phyloP scores from a whole-genome alignment of 2,797 vertebrate species.

The Liasis olivaceus region DNA sequence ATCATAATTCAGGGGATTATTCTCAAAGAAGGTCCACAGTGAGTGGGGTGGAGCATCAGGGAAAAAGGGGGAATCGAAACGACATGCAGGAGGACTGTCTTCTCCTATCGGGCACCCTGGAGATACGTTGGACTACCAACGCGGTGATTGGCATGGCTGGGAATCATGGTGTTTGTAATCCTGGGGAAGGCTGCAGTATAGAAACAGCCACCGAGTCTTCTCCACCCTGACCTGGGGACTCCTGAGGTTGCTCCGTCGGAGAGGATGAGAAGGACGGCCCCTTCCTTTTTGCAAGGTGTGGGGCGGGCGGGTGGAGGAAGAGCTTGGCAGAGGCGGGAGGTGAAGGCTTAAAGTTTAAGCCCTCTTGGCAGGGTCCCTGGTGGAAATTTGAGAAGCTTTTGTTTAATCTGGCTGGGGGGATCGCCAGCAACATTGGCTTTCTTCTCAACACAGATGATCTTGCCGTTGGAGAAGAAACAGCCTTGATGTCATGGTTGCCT shows the following conservation, averaged over 20 bases:
- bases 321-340: constrained; percentile 32
- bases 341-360: constrained; percentile 32
- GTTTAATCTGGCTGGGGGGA: constrained; percentile 20
- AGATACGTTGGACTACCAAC: not conserved
- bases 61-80: not conserved
- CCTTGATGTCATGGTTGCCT: not conserved
- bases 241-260: not conserved
- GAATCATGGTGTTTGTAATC: not conserved
- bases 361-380: constrained; percentile 34
- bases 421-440: not conserved
- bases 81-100: no score
- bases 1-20: not conserved
- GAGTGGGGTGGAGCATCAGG: not conserved
- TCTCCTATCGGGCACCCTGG: not conserved
- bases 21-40: not conserved
- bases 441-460: not conserved
- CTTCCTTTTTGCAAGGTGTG: not conserved
- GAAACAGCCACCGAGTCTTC: not conserved
- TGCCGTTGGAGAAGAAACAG: not conserved
- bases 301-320: not conserved
- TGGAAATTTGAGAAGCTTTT: not conserved
- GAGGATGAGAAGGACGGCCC: not conserved
- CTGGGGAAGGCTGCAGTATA: not conserved
- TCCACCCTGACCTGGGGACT: not conserved
- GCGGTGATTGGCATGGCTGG: not conserved